These are phyloP conservation scores for Papilio dardanus DNA, from an alignment of 1,140 invertebrate species.

Conservation along the genomic window DNA sequence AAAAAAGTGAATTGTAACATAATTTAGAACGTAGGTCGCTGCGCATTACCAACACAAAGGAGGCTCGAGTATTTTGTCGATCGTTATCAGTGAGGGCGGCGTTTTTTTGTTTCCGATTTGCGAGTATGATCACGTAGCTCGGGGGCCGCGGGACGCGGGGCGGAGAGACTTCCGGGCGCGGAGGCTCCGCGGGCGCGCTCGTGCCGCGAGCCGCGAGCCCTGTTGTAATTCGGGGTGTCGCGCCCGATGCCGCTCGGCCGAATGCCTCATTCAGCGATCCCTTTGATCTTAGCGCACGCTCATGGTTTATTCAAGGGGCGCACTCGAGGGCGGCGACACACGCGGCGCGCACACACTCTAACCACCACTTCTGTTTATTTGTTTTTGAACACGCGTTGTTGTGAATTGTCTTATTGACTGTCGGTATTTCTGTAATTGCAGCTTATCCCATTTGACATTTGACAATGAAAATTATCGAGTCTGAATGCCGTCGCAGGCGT, in stretches of 20 bases:
- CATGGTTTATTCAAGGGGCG: background rate
- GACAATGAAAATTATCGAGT: background rate
- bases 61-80: background rate
- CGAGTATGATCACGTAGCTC: background rate
- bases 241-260: background rate
- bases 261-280: background rate
- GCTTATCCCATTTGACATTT: too few relatives aligned
- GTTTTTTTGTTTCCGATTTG: background rate
- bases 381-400: background rate
- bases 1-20: background rate
- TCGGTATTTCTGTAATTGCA: background rate
- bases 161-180: background rate
- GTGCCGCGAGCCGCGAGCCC: background rate
- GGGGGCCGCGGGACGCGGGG: background rate
- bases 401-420: background rate
- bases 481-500: background rate
- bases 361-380: background rate
- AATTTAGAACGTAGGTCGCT: background rate
- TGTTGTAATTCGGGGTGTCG: slow-evolving; percentile 4
- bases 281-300: slow-evolving; percentile 1
- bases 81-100: background rate
- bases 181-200: background rate
- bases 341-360: background rate
- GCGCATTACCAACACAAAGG: background rate
- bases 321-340: background rate